Base-by-base conservation (phyloP, 2,888 invertebrate genomes). In the Tipula confusa region DNA sequence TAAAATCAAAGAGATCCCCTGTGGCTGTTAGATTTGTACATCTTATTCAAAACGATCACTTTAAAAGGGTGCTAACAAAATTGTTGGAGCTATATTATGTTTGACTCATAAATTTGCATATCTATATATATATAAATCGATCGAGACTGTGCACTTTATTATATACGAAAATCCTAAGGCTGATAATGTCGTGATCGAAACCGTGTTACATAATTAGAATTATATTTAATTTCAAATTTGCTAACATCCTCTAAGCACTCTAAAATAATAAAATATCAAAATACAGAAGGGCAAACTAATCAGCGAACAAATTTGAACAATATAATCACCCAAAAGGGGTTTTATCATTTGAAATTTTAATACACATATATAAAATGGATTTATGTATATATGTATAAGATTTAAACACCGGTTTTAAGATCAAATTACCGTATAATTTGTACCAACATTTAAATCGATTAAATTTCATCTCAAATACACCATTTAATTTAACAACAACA, bases 201-300 rank as follows among this genome's bases (percentile, higher is more conserved):
- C n/a, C 18, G 9, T 9, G 7, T 64, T 64, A 24, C 64, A 64
- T 9, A 64, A 64, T 64, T 64, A 3, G 24, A 64, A 64, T 64
- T 18, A 24, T n/a, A n/a, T 24, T 64, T 64, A 64, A 64, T 64
- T 64, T 64, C 2, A 9, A 24, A 64, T 24, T 64, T 64, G 24
- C 24, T 64, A 64, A 24, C 64, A 64, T 64, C 64, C 24, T 64
- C 64, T 64, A 24, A 64, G 64, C 24, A 15, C 48, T n/a, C n/a
- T n/a, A 43, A 6, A 43, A 15, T 1, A 43, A 43, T 43, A 64
- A 64, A 64, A 15, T 1, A 43, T 15, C 15, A 64, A 64, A 64
- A 64, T 64, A 64, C 64, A 64, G 64, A 64, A 64, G 64, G 64
- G 64, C 24, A 64, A 64, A 64, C 64, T 64, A 64, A 64, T 64